phyloP scores from a whole-genome alignment of 2,113 vertebrate species.

The Carassius gibelio region DNA sequence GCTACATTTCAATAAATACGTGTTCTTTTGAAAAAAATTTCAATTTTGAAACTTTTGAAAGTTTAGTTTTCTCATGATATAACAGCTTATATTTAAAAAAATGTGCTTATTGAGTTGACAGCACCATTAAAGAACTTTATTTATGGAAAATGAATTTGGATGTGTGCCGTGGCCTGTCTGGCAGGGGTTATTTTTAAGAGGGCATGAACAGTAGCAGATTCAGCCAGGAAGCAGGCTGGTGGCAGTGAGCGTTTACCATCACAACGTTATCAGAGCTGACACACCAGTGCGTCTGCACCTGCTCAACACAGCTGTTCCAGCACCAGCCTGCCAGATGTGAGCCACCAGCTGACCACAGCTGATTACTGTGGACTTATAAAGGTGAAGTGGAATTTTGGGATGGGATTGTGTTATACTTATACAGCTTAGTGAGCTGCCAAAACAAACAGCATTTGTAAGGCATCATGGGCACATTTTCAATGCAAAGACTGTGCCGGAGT shows the following conservation, averaged over 20 bases:
- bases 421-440: conserved; percentile 4
- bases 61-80: neutral
- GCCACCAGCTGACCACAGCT: neutral
- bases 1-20: neutral
- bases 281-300: conserved; percentile 52
- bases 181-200: neutral
- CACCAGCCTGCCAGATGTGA: conserved; percentile 56
- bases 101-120: neutral
- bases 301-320: conserved; percentile 61
- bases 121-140: neutral
- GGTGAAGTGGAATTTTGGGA: neutral
- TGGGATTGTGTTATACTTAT: neutral
- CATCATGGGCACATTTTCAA: neutral
- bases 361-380: neutral
- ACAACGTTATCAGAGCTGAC: conserved; percentile 59
- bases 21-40: neutral
- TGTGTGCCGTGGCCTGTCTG: neutral
- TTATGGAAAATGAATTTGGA: neutral
- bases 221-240: neutral
- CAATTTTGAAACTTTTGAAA: neutral
- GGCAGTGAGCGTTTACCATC: conserved; percentile 32
- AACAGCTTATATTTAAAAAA: neutral
- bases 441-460: neutral
- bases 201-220: neutral
- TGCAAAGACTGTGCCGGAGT: neutral